Base-by-base conservation (phyloP, 37 sponge, comb jelly and placozoan species). In the Halichondria panicea region DNA sequence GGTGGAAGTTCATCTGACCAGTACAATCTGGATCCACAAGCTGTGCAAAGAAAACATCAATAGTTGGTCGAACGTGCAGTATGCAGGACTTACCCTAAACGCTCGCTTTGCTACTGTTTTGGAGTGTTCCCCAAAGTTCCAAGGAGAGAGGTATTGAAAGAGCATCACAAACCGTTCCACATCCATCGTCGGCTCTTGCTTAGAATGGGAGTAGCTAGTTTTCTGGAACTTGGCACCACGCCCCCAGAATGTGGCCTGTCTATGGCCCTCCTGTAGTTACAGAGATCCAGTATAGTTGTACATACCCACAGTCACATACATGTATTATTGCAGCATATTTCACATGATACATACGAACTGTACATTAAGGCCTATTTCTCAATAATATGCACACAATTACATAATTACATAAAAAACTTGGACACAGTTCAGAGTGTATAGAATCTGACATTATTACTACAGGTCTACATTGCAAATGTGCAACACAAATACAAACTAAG, bases 131-230 rank as follows among this genome's bases (percentile, higher is more conserved):
- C 91, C 80, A 55, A 77, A 67, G 0, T 65, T 75, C 95, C 92
- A 90, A 25, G 95, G 95, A 27, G 88, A 81, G 36, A 90, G 77
- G n/a, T 63, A 69, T 4, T 63, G 43, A 68, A 90, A 94, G 56
- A 90, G 75, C 85, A 84, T 89, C 18, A 52, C 34, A 61, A 89
- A 94, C 22, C 86, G 60, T 43, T 90, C 85, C 76, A 43, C 40
- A 40, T 94, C 95, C 25, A 94, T 78, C 22, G 86, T 82, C 11
- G 83, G 88, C 75, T 91, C 92, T 25, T 74, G 75, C 67, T 83
- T 86, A 21, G 35, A 56, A 25, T 65, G 74, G 19, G 76, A 42
- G 2, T 54, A 27, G 46, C 31, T 63, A 9, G 68, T 24, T n/a
- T 27, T 36, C 58, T 70, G 84, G 53, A 78, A 88, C 8, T 25